Conservation (phyloP, 2,113 vertebrate species). For the Eulacestoma nigropectus region DNA sequence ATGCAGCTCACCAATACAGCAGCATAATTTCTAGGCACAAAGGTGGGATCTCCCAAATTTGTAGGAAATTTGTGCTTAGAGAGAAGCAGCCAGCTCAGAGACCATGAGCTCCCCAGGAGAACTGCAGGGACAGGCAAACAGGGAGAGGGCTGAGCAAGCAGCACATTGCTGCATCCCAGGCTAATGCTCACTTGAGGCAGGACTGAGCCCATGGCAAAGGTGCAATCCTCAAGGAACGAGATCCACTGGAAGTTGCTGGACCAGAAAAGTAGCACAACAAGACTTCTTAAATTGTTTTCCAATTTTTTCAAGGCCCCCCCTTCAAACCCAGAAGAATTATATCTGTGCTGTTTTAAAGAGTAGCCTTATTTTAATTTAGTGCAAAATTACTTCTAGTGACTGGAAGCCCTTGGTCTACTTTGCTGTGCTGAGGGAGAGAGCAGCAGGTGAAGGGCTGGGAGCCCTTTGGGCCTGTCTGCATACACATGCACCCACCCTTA, state of each 20-base stretch:
- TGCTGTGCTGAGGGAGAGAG: neutral
- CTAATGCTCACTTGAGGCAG: neutral
- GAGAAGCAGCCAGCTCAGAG: neutral
- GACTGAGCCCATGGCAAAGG: neutral
- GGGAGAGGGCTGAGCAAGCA: neutral
- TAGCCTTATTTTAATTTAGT: neutral
- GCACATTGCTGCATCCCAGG: neutral
- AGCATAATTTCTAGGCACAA: neutral
- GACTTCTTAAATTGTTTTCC: neutral
- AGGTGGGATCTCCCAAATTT: neutral
- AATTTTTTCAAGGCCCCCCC: neutral
- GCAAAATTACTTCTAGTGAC: neutral
- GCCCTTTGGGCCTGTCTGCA: rapidly evolving
- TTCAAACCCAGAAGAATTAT: neutral
- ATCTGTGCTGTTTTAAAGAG: neutral
- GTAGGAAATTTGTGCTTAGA: neutral
- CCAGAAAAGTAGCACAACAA: neutral
- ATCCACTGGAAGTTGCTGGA: neutral
- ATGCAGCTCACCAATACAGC: neutral
- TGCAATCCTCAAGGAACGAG: neutral
- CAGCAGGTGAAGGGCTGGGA: neutral
- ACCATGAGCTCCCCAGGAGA: neutral
- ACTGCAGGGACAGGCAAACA: rapidly evolving
- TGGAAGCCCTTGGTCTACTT: neutral
- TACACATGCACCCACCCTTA: neutral